These are phyloP conservation scores for Octopus bimaculoides DNA, from an alignment of 1,140 invertebrate genomes.

Conservation along the genomic window DNA sequence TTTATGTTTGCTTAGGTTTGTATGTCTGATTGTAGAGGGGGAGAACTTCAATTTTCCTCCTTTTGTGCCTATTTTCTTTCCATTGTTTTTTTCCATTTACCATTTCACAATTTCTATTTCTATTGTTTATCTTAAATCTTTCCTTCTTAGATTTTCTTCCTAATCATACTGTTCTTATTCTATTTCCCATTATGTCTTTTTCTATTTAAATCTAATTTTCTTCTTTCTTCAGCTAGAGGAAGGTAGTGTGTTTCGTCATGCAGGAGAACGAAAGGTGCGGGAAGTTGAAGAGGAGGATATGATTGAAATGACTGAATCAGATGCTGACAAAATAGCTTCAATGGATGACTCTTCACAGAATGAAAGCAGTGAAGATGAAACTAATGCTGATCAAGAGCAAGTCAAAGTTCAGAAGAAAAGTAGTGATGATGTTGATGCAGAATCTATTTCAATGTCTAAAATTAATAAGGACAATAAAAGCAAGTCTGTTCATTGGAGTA, in stretches of 20 bases:
- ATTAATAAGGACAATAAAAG: conserved; percentile 11
- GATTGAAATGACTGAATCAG: conserved; percentile 23
- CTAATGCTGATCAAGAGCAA: conserved; percentile 34
- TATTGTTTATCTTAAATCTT: no score
- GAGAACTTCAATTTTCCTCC: no score
- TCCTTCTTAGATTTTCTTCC: no score
- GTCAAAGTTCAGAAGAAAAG: conserved; percentile 40
- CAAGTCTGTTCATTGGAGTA: conserved; percentile 8
- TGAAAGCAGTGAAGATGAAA: conserved; percentile 40
- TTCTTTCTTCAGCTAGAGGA: conserved; percentile 49
- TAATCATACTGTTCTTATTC: no score
- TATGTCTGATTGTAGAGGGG: no score
- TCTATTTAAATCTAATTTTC: not conserved
- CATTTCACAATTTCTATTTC: no score
- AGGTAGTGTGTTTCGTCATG: conserved; percentile 51
- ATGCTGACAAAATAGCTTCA: conserved; percentile 26
- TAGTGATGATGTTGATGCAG: conserved; percentile 37
- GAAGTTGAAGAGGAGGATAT: conserved; percentile 44
- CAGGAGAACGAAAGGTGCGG: conserved; percentile 55
- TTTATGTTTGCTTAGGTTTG: no score
- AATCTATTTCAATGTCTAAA: conserved; percentile 11
- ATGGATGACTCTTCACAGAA: conserved; percentile 30
- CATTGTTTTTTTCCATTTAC: no score
- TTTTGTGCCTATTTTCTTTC: no score
- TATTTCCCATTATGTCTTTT: no score